Conservation (phyloP, 2,888 invertebrate species). For the Melanchra persicariae region DNA sequence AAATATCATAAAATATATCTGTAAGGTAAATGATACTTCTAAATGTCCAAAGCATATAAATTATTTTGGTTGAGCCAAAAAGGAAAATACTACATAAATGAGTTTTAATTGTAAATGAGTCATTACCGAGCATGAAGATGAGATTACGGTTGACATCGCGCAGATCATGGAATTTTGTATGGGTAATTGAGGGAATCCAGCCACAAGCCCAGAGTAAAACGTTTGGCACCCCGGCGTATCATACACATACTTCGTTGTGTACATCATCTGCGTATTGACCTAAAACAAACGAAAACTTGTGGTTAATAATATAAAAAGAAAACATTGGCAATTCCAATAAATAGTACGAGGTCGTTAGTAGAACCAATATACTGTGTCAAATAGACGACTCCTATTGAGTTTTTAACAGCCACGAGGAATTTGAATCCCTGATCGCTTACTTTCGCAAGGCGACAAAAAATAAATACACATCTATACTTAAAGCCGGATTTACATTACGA, state of each 20-base stretch:
- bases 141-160: neutral
- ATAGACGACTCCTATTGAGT: neutral
- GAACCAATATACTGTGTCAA: neutral
- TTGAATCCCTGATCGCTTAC: neutral
- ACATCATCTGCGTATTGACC: neutral
- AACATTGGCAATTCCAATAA: neutral
- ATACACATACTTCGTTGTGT: neutral
- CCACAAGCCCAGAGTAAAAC: neutral
- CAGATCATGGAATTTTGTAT: neutral
- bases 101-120: no score
- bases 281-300: neutral
- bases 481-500: no score
- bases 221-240: neutral
- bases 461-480: neutral
- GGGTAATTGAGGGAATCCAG: neutral
- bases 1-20: no score
- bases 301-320: neutral
- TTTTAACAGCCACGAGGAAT: neutral
- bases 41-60: no score
- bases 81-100: no score
- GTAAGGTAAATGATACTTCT: no score
- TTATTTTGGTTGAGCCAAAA: no score
- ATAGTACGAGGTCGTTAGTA: neutral
- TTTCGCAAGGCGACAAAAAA: neutral
- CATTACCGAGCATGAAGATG: constrained; percentile 1